phyloP scores from a whole-genome alignment of 2,888 invertebrate genomes.

The Pandemis cinnamomeana region DNA sequence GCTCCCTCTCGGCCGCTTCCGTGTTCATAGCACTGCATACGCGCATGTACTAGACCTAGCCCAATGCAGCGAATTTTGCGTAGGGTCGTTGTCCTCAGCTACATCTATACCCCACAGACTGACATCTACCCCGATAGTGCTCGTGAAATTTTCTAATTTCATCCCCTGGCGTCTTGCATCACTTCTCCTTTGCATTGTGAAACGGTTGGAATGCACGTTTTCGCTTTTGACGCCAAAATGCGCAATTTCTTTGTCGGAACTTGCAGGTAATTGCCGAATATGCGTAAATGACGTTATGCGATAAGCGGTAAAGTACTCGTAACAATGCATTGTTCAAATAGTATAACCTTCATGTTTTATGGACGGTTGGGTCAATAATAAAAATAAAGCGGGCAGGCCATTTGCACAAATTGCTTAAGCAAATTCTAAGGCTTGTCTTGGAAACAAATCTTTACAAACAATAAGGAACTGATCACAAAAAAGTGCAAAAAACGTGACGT shows the following conservation, averaged over 20 bases:
- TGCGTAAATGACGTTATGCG: slow-evolving; percentile 47
- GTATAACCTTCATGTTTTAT: slow-evolving; percentile 64
- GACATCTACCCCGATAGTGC: slow-evolving; percentile 58
- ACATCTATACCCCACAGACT: slow-evolving; percentile 61
- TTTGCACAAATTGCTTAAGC: slow-evolving; percentile 76
- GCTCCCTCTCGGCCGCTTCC: slow-evolving; percentile 75
- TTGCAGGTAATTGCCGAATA: slow-evolving; percentile 55
- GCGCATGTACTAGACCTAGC: slow-evolving; percentile 83
- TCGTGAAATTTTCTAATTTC: slow-evolving; percentile 59
- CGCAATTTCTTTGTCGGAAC: slow-evolving; percentile 63
- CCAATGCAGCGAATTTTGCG: slow-evolving; percentile 85
- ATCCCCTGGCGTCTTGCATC: slow-evolving; percentile 33
- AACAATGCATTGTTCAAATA: slow-evolving; percentile 53
- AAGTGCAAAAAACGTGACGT: slow-evolving; percentile 39
- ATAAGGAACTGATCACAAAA: slow-evolving; percentile 37
- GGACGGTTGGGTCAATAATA: slow-evolving; percentile 57
- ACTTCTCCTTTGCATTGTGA: slow-evolving; percentile 40
- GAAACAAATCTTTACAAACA: slow-evolving; percentile 38
- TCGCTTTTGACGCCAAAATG: slow-evolving; percentile 64
- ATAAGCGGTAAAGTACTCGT: slow-evolving; percentile 37
- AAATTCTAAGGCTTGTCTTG: slow-evolving; percentile 53
- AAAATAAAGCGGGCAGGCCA: slow-evolving; percentile 56
- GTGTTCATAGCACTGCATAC: slow-evolving; percentile 77
- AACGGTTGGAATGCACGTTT: slow-evolving; percentile 51
- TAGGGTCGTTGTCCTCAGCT: slow-evolving; percentile 81